Evolutionary conservation across 2,113 vertebrate genomes (phyloP), one percentile per base, ranked within the genome.

Genomic region (Syrmaticus mikado): DNA sequence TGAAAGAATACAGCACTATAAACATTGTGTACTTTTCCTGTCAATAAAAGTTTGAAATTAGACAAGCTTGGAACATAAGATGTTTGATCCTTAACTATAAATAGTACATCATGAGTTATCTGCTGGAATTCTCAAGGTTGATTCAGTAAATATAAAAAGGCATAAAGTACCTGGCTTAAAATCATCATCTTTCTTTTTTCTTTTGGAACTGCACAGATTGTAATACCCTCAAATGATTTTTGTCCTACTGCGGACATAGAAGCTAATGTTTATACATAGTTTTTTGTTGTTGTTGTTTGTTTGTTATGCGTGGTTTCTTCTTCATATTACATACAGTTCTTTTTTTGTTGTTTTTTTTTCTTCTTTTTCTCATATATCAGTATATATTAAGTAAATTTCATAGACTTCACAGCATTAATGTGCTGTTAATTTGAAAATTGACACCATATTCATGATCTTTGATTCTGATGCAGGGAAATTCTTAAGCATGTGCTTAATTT

Each of bases 1-100:
- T 68, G 45, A 78, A 95, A 85, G 28, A 96, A 92, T 76, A 10
- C 4, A 90, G 40, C 48, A 13, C 32, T 85, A 78, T 75, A 62
- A 94, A 93, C 66, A 28, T 48, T 41, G 11, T 78, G 11, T 60
- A 62, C 68, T 93, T 92, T 80, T 83, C 61, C 45, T 92, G 71
- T 62, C 82, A 90, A 85, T 48, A 92, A 92, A 96, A 88, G 60
- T 30, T 66, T 75, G 52, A 88, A 84, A 71, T 64, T 43, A 77
- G 81, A 92, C 77, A 85, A 13, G 40, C 74, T 90, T 94, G 70
- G 57, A 94, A 60, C 18, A 64, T 65, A 72, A 82, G 58, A 72
- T 53, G 9, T 76, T 95, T 60, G 10, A 93, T 91, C 50, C n/a
- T 19, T 73, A 45, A 34, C 72, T 85, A 76, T 85, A 92, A 92